Evolutionary conservation across 2,113 vertebrate genomes (phyloP), one percentile per base, ranked within the genome.

Genomic region (Micromys minutus): DNA sequence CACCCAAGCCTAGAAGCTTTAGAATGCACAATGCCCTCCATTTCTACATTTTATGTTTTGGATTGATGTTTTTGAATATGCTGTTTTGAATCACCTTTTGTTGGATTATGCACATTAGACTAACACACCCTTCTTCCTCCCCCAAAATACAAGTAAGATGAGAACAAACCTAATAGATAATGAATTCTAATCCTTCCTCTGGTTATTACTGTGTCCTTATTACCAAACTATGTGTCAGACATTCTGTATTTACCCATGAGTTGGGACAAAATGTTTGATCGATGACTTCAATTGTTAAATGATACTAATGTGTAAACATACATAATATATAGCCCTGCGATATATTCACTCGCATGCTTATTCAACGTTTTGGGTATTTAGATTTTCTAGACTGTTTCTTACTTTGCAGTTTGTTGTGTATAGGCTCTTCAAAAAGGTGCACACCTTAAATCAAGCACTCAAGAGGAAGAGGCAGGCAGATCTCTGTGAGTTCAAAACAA

Each of bases 241-340:
- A 79, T 57, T 39, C 89, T 91, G 31, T 69, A 75, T 91, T 89
- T 95, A 84, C 19, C 36, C 36, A 85, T 79, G 2, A 50, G 93
- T 42, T 88, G 75, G 36, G 9, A 17, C 85, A 96, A 71, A 12
- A 29, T 84, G 24, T 94, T 81, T 95, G 47, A 79, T 22, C 83
- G 74, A 91, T 81, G 85, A 76, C 55, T 90, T 87, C 88, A 86
- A 85, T 81, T 95, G 65, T 89, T 95, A 86, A 94, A 65, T 87
- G 4, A 61, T 85, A 96, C 7, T n/a, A 89, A 79, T 89, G 63
- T 6, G 50, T 79, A 83, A 72, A 63, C 9, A 47, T 84, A 21
- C 3, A 94, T 39, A 88, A 39, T 21, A 85, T 21, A 45, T 45
- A 59, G 3, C 19, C 45, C 21, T 74, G 7, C 50, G 36, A 17